These are phyloP conservation scores for Saxicola maurus DNA, from an alignment of 2,797 vertebrate genomes.

Conservation along the genomic window DNA sequence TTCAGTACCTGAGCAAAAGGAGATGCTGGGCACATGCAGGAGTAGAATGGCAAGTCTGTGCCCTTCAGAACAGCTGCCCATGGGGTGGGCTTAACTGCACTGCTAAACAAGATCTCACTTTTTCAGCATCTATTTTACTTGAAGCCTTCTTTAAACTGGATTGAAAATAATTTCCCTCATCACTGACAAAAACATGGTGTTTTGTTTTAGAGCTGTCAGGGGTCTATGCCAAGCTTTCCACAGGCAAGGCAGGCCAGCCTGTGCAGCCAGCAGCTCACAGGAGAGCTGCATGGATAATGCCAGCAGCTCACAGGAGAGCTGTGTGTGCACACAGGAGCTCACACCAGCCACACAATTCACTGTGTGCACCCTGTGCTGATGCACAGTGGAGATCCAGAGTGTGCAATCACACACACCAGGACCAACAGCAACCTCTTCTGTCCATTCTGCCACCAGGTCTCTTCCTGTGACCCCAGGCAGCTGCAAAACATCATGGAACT, in stretches of 20 bases:
- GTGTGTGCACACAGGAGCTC: neutral
- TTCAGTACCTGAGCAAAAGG: neutral
- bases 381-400: neutral
- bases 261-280: neutral
- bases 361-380: fast-evolving
- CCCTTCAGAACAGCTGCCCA: neutral
- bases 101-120: neutral
- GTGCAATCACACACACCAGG: neutral
- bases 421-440: neutral
- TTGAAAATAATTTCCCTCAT: neutral
- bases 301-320: neutral
- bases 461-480: neutral
- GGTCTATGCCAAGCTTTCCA: neutral
- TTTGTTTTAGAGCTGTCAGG: neutral
- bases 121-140: neutral
- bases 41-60: neutral
- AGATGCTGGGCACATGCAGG: neutral
- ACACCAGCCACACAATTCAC: fast-evolving
- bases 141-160: neutral
- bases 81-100: neutral
- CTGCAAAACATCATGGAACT: neutral
- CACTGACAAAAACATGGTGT: neutral
- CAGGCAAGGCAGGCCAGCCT: neutral
- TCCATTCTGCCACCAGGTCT: neutral
- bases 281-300: neutral